Evolutionary conservation across 2,888 invertebrate genomes (phyloP).

Genomic region (Epistrophe grossulariae): DNA sequence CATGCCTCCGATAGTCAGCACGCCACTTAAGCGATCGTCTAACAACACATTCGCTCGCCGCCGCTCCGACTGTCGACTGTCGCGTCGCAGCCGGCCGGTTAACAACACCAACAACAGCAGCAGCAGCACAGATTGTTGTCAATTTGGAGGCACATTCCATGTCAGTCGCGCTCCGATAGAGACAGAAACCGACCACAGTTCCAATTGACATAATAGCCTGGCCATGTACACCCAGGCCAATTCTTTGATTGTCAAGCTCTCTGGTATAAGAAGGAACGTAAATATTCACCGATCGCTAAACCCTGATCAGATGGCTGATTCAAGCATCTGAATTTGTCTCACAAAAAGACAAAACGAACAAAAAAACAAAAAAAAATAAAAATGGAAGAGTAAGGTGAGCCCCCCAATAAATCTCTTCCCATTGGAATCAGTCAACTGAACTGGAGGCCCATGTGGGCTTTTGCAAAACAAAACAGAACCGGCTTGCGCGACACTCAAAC

Average conservation of each 20-base stretch:
- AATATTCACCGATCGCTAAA: constrained; percentile 42
- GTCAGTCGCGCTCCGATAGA: constrained; percentile 67
- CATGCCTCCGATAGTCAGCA: constrained; percentile 67
- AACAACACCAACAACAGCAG: constrained; percentile 2
- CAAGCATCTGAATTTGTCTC: constrained; percentile 65
- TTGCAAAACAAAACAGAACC: constrained; percentile 35
- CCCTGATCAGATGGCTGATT: constrained; percentile 57
- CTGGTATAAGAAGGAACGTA: constrained; percentile 31
- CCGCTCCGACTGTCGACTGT: background rate
- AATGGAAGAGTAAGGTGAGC: constrained; percentile 27
- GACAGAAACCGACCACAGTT: constrained; percentile 65
- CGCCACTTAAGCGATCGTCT: constrained; percentile 63
- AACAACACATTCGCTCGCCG: constrained; percentile 44
- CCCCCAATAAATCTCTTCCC: constrained; percentile 69
- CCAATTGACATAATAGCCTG: constrained; percentile 73
- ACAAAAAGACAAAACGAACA: constrained; percentile 27
- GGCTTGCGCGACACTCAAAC: constrained; percentile 72
- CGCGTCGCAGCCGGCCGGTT: background rate
- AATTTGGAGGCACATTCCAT: constrained; percentile 73
- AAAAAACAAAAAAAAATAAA: constrained; percentile 16
- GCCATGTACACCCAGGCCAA: constrained; percentile 61
- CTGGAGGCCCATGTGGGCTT: constrained; percentile 55
- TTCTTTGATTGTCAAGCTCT: constrained; percentile 62
- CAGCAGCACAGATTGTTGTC: constrained; percentile 68
- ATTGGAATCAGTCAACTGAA: constrained; percentile 72